Evolutionary conservation across 2,797 vertebrate genomes (phyloP).

Genomic region (Hydrophis major): DNA sequence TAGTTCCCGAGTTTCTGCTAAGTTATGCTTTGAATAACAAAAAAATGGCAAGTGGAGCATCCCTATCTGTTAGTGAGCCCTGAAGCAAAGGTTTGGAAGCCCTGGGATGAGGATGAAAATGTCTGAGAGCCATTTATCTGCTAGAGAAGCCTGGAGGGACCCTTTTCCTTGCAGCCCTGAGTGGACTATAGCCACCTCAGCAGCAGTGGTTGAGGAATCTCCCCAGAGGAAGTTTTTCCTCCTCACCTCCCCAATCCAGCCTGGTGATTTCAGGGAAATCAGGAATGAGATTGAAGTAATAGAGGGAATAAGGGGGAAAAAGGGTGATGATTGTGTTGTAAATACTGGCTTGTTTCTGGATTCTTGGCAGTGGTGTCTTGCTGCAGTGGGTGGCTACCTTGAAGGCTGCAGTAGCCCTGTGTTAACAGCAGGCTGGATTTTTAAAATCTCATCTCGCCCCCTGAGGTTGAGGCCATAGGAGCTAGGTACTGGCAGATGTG

Average conservation of each 20-base stretch:
- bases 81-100: neutral
- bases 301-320: neutral
- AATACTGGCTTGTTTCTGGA: neutral
- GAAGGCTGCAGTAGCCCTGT: neutral
- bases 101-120: neutral
- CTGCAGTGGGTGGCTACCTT: constrained; percentile 12
- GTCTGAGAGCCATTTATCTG: neutral
- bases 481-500: neutral
- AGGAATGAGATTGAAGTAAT: constrained; percentile 8
- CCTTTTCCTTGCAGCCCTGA: neutral
- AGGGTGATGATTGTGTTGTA: neutral
- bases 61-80: too few species aligned
- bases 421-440: neutral
- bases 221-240: neutral
- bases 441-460: neutral
- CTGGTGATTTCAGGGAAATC: constrained; percentile 13
- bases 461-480: neutral
- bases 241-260: neutral
- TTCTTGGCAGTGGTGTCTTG: constrained; percentile 6
- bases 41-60: too few species aligned
- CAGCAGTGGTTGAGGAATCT: neutral
- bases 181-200: neutral
- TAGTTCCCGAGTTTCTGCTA: neutral
- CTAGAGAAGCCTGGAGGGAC: neutral
- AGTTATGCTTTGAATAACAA: too few species aligned